Percentiles rank a stretch among this genome's conserved stretches.
Conservation (phyloP, 2,113 vertebrate species). For the Narcine bancroftii region DNA sequence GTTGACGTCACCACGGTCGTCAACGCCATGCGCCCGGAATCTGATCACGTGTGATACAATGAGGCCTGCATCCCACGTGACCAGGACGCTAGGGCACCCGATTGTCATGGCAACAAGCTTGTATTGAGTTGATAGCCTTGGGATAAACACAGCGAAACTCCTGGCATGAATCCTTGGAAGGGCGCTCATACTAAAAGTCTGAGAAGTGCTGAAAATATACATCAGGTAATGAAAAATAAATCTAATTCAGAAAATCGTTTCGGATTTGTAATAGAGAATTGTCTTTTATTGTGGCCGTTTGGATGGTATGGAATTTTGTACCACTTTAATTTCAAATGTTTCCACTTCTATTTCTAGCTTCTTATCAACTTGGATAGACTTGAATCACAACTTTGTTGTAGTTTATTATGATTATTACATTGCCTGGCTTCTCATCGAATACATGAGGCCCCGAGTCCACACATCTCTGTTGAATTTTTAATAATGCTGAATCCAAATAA, state of each 20-base stretch:
- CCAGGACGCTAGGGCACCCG: not conserved
- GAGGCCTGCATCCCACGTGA: not conserved
- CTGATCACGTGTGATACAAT: not conserved
- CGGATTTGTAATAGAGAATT: not conserved
- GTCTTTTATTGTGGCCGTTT: not conserved
- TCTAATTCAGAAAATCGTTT: not conserved
- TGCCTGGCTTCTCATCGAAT: not conserved
- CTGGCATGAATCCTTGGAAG: too few species aligned
- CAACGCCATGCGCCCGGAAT: not conserved
- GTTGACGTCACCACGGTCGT: not conserved
- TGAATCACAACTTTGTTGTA: not conserved
- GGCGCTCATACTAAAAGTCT: not conserved
- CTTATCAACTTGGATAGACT: not conserved
- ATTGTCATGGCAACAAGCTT: conserved; percentile 4
- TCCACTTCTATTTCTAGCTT: not conserved
- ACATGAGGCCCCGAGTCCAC: not conserved
- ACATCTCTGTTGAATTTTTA: not conserved
- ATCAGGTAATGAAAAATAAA: not conserved
- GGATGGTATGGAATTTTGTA: not conserved
- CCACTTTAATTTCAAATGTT: not conserved
- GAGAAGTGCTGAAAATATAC: not conserved
- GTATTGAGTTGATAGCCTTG: not conserved
- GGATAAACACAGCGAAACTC: not conserved
- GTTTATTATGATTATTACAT: not conserved
- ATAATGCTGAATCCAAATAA: not conserved